Evolutionary conservation across 30 jellyfish, hydroid and myxozoan genomes (phyloP), one percentile per base, ranked within the genome.

Genomic region (Chrysaora quinquecirrha): DNA sequence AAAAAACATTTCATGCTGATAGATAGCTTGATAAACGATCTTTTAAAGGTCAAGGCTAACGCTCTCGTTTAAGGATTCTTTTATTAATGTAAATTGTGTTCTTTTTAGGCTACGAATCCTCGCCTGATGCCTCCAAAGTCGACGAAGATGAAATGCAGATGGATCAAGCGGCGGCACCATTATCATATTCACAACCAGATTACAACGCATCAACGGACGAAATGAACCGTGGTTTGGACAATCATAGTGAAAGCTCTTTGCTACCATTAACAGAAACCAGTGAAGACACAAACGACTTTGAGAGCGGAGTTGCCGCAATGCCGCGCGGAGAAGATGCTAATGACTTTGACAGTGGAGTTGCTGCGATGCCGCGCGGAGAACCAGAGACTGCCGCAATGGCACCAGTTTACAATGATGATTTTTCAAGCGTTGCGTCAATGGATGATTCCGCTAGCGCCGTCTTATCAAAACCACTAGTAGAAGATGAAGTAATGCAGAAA

Each of bases 61-160:
- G n/a, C n/a, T n/a, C n/a, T n/a, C n/a, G n/a, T n/a, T n/a, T n/a
- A n/a, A n/a, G n/a, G n/a, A n/a, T n/a, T n/a, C n/a, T n/a, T n/a
- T n/a, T n/a, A n/a, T n/a, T n/a, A n/a, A n/a, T n/a, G n/a, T n/a
- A n/a, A n/a, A n/a, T n/a, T n/a, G n/a, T n/a, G n/a, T n/a, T n/a
- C n/a, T n/a, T n/a, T n/a, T n/a, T 10, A 52, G 68, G 29, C 19
- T 10, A 52, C 3, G 68, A 16, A 2, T 52, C 68, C 9, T 52
- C 68, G 9, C 68, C 68, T 19, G 25, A 16, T 52, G 68, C 68
- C 24, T 67, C 90, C 2, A 66, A 65, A 49, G 56, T 80, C 12
- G 90, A 80, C 61, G 90, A 80, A 30, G 90, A 80, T 3, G 90
- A 80, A 34, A 69, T 65, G 83, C 30, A 65, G 71, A 46, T 80